Conservation (phyloP, 2,113 vertebrate genomes). For the Felis catus region DNA sequence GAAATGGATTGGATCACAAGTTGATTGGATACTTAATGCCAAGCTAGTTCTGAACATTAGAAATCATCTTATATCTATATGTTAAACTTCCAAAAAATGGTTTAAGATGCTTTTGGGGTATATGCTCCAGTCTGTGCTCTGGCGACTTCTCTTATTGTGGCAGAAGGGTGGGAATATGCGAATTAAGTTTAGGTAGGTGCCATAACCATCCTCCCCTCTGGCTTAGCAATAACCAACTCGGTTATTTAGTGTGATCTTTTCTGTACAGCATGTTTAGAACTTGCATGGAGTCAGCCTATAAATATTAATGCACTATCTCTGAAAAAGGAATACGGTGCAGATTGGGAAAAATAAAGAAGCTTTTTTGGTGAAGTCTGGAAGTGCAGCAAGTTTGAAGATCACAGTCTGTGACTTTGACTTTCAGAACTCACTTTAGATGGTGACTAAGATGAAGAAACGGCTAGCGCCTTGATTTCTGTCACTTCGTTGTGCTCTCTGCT, state of each 20-base stretch:
- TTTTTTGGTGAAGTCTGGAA: not conserved
- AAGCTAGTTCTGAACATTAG: not conserved
- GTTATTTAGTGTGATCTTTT: not conserved
- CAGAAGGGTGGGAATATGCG: not conserved
- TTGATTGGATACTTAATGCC: slow-evolving; percentile 39
- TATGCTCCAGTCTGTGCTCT: not conserved
- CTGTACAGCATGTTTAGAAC: slow-evolving; percentile 60
- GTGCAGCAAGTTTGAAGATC: not conserved
- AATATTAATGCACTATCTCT: not conserved
- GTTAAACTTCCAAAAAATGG: not conserved
- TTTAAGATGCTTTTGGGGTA: not conserved
- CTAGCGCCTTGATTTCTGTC: not conserved
- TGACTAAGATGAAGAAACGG: not conserved
- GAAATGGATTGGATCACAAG: slow-evolving; percentile 46
- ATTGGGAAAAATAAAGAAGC: not conserved
- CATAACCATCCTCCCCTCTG: not conserved
- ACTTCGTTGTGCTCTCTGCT: not conserved
- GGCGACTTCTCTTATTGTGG: not conserved
- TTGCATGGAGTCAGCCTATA: not conserved
- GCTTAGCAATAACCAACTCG: slow-evolving; percentile 26
- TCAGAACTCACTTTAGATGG: not conserved
- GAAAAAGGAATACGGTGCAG: not conserved
- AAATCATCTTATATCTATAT: slow-evolving; percentile 33
- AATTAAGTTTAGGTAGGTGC: not conserved
- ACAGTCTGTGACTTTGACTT: not conserved